These are phyloP conservation scores for Eubasilissa regina DNA, from an alignment of 1,140 invertebrate genomes.

Conservation along the genomic window DNA sequence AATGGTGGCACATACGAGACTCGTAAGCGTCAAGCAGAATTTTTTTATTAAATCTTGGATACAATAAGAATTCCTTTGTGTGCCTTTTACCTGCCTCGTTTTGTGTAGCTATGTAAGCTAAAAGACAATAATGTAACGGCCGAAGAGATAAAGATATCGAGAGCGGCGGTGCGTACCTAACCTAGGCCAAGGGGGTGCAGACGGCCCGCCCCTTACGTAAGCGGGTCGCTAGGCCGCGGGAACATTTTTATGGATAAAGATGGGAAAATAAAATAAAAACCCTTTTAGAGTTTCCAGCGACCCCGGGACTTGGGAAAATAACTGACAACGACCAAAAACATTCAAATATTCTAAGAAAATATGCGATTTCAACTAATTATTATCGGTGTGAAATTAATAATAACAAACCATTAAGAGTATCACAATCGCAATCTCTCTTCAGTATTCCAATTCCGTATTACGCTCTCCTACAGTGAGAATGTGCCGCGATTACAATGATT, in stretches of 20 bases:
- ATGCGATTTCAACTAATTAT: too few relatives aligned
- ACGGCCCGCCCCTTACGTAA: constrained; percentile 32
- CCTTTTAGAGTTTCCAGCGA: not conserved
- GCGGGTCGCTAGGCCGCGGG: constrained; percentile 25
- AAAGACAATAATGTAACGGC: not conserved
- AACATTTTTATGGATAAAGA: not conserved
- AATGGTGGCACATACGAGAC: not conserved
- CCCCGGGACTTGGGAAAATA: not conserved
- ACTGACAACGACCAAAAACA: not conserved
- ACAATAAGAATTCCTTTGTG: not conserved
- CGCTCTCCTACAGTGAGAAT: too few relatives aligned
- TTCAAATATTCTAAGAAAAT: too few relatives aligned
- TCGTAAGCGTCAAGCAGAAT: too few relatives aligned
- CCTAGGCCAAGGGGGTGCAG: constrained; percentile 42
- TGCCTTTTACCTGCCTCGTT: not conserved
- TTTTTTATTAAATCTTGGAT: not conserved
- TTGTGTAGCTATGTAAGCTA: not conserved
- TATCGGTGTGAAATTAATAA: too few relatives aligned
- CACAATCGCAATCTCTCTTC: too few relatives aligned
- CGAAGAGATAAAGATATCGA: not conserved
- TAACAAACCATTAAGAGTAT: too few relatives aligned
- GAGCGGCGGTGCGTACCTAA: constrained; percentile 43
- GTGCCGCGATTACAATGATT: too few relatives aligned
- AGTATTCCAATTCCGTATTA: too few relatives aligned
- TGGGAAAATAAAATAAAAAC: not conserved